Conservation (phyloP, 2,888 invertebrate genomes). For the Ceriagrion tenellum region DNA sequence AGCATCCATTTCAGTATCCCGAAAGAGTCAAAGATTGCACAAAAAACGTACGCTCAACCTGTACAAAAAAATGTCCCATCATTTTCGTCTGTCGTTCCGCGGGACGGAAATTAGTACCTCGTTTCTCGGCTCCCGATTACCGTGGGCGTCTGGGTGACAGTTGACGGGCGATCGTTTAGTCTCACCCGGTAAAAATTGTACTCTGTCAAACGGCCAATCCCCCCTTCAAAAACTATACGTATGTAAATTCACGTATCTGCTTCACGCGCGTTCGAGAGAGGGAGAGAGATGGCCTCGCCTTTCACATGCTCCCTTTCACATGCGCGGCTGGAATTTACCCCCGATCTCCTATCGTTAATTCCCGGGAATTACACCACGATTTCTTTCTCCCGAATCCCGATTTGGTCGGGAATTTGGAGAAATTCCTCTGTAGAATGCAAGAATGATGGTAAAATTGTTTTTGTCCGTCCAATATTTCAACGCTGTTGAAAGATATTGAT, state of each 20-base stretch:
- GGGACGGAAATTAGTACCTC: conserved; percentile 28
- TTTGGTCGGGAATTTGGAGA: too few relatives aligned
- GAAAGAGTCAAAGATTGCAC: not conserved
- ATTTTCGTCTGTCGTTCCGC: conserved; percentile 6
- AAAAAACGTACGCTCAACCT: not conserved
- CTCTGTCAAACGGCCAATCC: not conserved
- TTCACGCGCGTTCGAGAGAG: not conserved
- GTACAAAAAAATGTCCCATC: not conserved
- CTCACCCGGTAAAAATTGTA: not conserved
- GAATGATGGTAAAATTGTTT: too few relatives aligned
- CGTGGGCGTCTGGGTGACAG: conserved; percentile 1
- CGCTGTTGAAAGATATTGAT: too few relatives aligned
- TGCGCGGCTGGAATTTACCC: too few relatives aligned
- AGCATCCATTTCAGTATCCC: not conserved
- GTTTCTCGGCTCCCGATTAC: not conserved
- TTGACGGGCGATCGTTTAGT: conserved; percentile 28
- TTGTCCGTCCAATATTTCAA: too few relatives aligned
- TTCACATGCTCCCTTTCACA: too few relatives aligned
- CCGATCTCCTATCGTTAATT: too few relatives aligned
- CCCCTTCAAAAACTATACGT: not conserved
- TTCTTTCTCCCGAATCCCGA: too few relatives aligned
- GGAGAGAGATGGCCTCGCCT: not conserved
- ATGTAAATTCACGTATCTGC: not conserved
- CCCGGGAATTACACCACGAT: too few relatives aligned
- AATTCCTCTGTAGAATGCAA: too few relatives aligned